Evolutionary conservation across 2,113 vertebrate species (phyloP), one percentile per base, ranked within the genome.

Genomic region (Dasyornis broadbenti): DNA sequence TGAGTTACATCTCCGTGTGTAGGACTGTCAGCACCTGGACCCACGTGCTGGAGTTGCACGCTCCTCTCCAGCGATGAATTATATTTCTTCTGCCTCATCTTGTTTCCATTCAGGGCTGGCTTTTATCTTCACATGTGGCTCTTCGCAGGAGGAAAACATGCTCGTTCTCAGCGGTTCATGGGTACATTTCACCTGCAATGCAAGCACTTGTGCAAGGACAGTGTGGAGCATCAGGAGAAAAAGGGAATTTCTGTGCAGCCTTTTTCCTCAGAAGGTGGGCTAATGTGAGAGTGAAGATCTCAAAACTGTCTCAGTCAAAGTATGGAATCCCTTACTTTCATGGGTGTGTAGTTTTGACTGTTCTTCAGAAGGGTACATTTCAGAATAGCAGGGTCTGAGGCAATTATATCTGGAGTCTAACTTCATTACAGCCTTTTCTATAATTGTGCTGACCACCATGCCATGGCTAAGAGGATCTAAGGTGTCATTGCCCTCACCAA

Each of bases 101-200:
- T 49, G 14, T 54, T 70, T 90, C 70, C 24, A 45, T 40, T 52
- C 60, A 75, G 42, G 71, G 45, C 16, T 53, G 33, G n/a, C 40
- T 60, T 77, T n/a, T 40, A 12, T 40, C 27, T 86, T 52, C 77
- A n/a, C 0, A 0, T 8, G 1, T 28, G 33, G 11, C 47, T 70
- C 39, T 66, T 44, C 47, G 15, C 50, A 63, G 76, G 26, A 79
- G 64, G 28, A 54, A 63, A 80, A 31, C 17, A 15, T 18, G 33
- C 35, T 86, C 3, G 0, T 23, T 53, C n/a, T 57, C 71, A 61
- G 59, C 13, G 33, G 24, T 17, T 44, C 24, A 42, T 9, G 3
- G 12, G 17, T 61, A 20, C 40, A 6, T 72, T 72, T 85, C 57
- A 22, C 11, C 40, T 88, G 27, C 1, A 7, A 14, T 56, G 17